A percentile compares a stretch with the other conserved stretches of the same genome.
These are phyloP conservation scores for Schmidtea mediterranea DNA, from an alignment of 1,140 invertebrate species.

Conservation along the genomic window DNA sequence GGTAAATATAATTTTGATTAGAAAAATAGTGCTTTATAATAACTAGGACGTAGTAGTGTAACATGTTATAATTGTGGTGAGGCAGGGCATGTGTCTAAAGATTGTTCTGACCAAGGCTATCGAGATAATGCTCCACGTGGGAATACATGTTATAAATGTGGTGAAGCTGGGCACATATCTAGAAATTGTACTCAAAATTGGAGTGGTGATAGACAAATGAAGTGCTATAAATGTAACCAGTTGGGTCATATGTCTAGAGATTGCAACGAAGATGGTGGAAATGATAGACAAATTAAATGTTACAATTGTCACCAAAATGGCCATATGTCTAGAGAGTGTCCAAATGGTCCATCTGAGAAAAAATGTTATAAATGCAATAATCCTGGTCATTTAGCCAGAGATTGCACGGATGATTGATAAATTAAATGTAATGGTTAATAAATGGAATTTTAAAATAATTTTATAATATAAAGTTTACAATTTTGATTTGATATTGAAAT, in stretches of 20 bases:
- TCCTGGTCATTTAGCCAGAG: slow-evolving; percentile 31
- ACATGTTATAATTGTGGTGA: slow-evolving; percentile 50
- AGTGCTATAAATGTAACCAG: slow-evolving; percentile 1
- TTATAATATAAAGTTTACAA: no score
- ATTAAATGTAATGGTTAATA: neutral
- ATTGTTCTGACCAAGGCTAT: slow-evolving; percentile 32
- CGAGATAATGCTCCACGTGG: slow-evolving; percentile 8
- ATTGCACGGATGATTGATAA: slow-evolving; percentile 16
- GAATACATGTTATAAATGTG: slow-evolving; percentile 20
- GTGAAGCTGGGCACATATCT: slow-evolving; percentile 23
- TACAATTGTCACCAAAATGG: slow-evolving; percentile 77
- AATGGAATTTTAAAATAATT: no score
- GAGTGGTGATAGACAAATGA: slow-evolving; percentile 4
- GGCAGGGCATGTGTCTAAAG: slow-evolving; percentile 48
- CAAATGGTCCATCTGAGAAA: slow-evolving; percentile 8
- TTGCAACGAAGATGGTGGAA: slow-evolving; percentile 4
- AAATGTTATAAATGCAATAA: slow-evolving; percentile 29
- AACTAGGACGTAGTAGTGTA: slow-evolving; percentile 1
- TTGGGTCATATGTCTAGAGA: slow-evolving; percentile 7
- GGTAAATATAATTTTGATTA: no score
- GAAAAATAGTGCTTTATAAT: no score
- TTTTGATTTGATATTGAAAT: no score
- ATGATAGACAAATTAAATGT: slow-evolving; percentile 29
- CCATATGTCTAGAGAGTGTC: slow-evolving; percentile 63
- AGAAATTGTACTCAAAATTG: slow-evolving; percentile 25